These are phyloP conservation scores for Byasa hedistus DNA, from an alignment of 2,888 invertebrate species.

Conservation along the genomic window DNA sequence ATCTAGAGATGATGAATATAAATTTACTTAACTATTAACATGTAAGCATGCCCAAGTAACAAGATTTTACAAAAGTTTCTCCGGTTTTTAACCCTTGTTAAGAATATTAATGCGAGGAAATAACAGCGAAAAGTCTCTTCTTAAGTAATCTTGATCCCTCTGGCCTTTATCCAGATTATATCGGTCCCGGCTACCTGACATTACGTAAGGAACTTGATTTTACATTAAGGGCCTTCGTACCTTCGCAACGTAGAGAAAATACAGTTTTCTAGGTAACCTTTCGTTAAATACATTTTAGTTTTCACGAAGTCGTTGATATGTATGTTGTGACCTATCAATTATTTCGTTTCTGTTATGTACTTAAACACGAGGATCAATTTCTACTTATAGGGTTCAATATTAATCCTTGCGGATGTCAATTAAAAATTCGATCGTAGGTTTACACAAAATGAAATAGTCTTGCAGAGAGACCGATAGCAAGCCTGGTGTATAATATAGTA, in stretches of 20 bases:
- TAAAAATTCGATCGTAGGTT: no score
- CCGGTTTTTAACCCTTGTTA: background rate
- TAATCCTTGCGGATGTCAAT: no score
- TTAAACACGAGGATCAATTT: no score
- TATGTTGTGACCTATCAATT: background rate
- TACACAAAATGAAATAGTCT: no score
- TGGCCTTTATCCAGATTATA: conserved; percentile 13
- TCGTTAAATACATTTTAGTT: background rate
- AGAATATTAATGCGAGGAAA: background rate
- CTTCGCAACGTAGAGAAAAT: conserved; percentile 10
- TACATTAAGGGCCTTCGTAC: conserved; percentile 9
- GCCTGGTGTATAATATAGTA: no score
- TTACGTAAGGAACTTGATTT: conserved; percentile 13
- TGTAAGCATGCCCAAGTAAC: background rate
- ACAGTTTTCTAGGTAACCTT: background rate
- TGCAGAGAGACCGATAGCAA: no score
- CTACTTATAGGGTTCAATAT: no score
- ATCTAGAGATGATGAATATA: background rate
- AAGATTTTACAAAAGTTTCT: background rate
- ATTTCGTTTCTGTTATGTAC: no score
- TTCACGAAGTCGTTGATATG: background rate
- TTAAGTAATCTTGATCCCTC: conserved; percentile 5
- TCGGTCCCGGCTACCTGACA: conserved; percentile 6
- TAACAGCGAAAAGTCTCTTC: conserved; percentile 3
- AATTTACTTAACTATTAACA: background rate